Base-by-base conservation (phyloP, 2,888 invertebrate species). In the Prenolepis imparis region DNA sequence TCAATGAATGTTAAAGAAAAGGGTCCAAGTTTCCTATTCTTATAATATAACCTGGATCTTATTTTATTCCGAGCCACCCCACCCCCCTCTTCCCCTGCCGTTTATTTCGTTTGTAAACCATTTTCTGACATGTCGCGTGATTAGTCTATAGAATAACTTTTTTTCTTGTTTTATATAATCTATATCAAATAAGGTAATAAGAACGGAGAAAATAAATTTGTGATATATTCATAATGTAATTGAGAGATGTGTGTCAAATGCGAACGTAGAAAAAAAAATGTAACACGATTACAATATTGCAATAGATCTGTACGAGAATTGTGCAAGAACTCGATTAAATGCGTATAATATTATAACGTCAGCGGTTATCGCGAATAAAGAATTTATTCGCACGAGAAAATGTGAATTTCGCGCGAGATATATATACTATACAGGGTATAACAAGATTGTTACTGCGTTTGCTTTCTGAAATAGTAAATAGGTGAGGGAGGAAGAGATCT, bases 1-100 rank as follows among this genome's bases (percentile, higher is more conserved):
- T 94, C 93, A 94, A 91, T 94, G 94, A 94, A 94, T 94, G 94
- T 94, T 94, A 78, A 78, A 91, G 93, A 70, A 44, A 64, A 64
- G 67, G 90, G 88, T 70, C 83, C 75, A 88, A 89, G 82, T 82
- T 87, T 80, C 59, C 78, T 80, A 80, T 44, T 80, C 36, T 80
- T 72, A 36, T 80, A 80, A 80, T 48, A 32, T 52, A 72, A 80
- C 72, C 78, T 59, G 70, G 44, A 80, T 59, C 52, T 72, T 80
- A 72, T 80, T 72, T 72, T 11, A 59, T 80, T 80, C 72, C 44
- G 78, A 44, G 78, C 78, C 78, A 52, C 52, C 52, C 52, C 52
- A 8, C 48, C 18, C 48, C 48, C 48, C n/a, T 8, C 18, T 52
- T n/a, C 18, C 18, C 6, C 3, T 52, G 48, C 59, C 70, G 44